Conservation (phyloP, 1,140 invertebrate species). For the Dryas iulia region DNA sequence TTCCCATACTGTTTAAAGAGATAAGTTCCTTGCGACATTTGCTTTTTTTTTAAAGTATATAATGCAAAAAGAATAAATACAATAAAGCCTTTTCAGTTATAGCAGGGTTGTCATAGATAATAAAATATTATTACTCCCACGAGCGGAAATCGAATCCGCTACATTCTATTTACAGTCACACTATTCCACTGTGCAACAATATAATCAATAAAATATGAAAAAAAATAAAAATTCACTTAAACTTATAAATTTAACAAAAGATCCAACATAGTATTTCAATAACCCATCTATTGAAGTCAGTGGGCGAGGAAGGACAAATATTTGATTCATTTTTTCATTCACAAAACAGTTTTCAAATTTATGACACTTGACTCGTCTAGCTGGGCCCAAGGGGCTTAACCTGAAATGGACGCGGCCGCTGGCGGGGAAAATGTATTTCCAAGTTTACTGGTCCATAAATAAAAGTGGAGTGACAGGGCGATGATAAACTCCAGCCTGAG, state of each 20-base stretch:
- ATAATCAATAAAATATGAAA: too few species aligned
- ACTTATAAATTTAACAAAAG: not conserved
- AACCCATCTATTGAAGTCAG: not conserved
- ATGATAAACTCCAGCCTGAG: constrained; percentile 73
- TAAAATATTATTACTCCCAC: too few species aligned
- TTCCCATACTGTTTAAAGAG: too few species aligned
- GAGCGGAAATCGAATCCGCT: too few species aligned
- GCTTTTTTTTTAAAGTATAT: too few species aligned
- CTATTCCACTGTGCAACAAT: too few species aligned
- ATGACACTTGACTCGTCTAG: constrained; percentile 76
- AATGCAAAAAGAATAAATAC: too few species aligned
- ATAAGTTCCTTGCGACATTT: too few species aligned
- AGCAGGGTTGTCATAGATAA: too few species aligned
- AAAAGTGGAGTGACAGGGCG: constrained; percentile 73
- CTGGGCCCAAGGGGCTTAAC: constrained; percentile 73
- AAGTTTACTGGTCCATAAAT: constrained; percentile 79
- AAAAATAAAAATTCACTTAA: not conserved
- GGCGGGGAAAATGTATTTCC: constrained; percentile 76
- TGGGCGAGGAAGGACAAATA: not conserved
- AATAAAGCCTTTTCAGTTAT: too few species aligned
- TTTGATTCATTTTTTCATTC: constrained; percentile 52
- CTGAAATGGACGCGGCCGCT: constrained; percentile 74
- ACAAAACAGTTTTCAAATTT: constrained; percentile 75
- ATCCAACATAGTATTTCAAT: not conserved
- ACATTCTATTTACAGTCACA: too few species aligned